Evolutionary conservation across 2,888 invertebrate species (phyloP).

Genomic region (Agrenia bidenticulata): DNA sequence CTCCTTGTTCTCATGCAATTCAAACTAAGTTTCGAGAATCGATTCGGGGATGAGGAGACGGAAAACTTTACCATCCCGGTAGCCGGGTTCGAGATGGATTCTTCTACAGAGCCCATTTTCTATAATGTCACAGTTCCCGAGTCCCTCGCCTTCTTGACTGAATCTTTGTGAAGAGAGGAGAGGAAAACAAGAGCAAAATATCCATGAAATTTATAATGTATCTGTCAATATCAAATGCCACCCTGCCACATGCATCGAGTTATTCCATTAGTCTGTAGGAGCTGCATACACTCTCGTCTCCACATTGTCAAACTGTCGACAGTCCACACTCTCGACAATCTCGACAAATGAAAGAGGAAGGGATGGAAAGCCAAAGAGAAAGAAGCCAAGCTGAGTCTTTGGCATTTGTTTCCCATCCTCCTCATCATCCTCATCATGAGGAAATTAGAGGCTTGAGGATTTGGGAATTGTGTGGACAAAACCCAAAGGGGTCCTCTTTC

Average conservation of each 20-base stretch:
- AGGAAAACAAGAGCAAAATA: constrained; percentile 19
- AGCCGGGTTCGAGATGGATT: constrained; percentile 18
- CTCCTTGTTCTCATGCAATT: constrained; percentile 50
- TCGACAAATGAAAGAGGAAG: too few species aligned
- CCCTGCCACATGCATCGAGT: background rate
- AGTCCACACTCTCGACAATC: too few species aligned
- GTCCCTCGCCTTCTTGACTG: constrained; percentile 21
- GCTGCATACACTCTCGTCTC: too few species aligned
- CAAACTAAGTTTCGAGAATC: constrained; percentile 44
- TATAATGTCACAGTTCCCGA: constrained; percentile 17
- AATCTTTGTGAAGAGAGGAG: constrained; percentile 10
- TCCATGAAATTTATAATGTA: constrained; percentile 23
- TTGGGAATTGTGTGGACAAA: too few species aligned
- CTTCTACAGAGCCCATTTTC: constrained; percentile 21
- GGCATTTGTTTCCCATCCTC: too few species aligned
- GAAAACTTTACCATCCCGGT: constrained; percentile 14
- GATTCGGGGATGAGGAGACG: constrained; percentile 9
- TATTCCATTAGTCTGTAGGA: too few species aligned
- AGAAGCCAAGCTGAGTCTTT: too few species aligned
- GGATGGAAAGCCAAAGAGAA: too few species aligned
- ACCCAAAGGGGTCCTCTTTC: background rate
- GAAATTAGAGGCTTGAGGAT: too few species aligned
- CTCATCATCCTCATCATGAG: too few species aligned
- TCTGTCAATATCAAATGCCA: constrained; percentile 25
- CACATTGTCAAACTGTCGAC: too few species aligned